phyloP scores from a whole-genome alignment of 35 echinoderm and acorn worm species.

The Patiria miniata region DNA sequence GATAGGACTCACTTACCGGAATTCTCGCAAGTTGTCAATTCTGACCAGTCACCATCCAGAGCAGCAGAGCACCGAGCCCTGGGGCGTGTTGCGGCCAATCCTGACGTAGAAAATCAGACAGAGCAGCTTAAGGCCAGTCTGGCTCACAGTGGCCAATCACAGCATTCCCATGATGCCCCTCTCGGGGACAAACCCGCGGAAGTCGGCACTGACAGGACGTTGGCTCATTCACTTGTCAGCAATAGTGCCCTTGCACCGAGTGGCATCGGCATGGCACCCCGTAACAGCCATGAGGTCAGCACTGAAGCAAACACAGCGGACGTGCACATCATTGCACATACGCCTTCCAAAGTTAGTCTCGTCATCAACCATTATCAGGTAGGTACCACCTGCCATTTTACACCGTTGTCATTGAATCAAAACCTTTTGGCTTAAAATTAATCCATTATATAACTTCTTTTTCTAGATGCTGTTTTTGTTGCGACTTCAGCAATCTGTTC shows the following conservation, averaged over 20 bases:
- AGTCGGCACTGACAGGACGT: background rate
- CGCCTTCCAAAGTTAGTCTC: background rate
- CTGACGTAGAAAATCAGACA: background rate
- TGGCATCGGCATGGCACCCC: background rate
- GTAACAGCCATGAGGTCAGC: background rate
- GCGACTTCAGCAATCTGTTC: slow-evolving; percentile 81
- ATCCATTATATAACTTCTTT: background rate
- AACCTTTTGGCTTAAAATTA: too few species aligned
- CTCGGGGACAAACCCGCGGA: background rate
- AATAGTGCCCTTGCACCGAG: background rate
- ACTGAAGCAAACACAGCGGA: background rate
- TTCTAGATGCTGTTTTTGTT: slow-evolving; percentile 73
- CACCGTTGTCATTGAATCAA: too few species aligned
- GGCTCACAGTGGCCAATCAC: background rate
- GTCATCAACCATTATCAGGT: slow-evolving; percentile 4
- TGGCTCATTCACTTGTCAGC: background rate
- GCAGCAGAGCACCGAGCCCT: background rate
- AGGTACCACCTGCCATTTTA: too few species aligned
- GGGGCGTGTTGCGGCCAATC: background rate
- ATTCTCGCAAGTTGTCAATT: background rate
- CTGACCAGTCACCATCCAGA: background rate
- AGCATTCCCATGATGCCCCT: background rate
- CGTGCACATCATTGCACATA: slow-evolving; percentile 1
- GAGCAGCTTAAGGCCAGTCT: background rate
- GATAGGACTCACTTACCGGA: background rate